Evolutionary conservation across 2,113 vertebrate genomes (phyloP).

Genomic region (Pseudopipra pipra): DNA sequence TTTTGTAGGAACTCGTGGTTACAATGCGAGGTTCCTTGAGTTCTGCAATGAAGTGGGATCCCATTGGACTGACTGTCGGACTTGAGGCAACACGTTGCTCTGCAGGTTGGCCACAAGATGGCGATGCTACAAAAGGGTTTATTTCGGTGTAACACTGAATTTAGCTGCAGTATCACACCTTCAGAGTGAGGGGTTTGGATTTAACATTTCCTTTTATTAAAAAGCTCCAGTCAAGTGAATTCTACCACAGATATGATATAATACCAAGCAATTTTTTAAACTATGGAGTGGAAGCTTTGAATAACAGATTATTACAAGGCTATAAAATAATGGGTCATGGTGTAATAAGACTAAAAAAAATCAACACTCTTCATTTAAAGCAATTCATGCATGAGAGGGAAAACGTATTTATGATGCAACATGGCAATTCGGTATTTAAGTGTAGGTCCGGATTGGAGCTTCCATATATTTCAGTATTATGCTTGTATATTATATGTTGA

Average conservation of each 20-base stretch:
- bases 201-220: no score
- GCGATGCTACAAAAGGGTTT: neutral
- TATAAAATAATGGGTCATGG: neutral
- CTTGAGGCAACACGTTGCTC: neutral
- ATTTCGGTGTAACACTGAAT: rapidly evolving
- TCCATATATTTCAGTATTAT: neutral
- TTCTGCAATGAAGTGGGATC: neutral
- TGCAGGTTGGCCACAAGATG: neutral
- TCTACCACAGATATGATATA: neutral
- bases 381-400: neutral
- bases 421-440: neutral
- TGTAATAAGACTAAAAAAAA: neutral
- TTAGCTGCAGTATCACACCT: rapidly evolving
- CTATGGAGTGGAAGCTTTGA: neutral
- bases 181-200: rapidly evolving
- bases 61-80: neutral
- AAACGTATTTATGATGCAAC: neutral
- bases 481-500: neutral
- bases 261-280: neutral
- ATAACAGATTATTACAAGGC: neutral
- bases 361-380: neutral
- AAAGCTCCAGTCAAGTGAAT: neutral
- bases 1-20: rapidly evolving
- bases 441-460: neutral
- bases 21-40: rapidly evolving